Percentiles rank a stretch among this genome's conserved stretches.
phyloP scores from a whole-genome alignment of 2,888 invertebrate genomes.

The Osmoderma eremita region DNA sequence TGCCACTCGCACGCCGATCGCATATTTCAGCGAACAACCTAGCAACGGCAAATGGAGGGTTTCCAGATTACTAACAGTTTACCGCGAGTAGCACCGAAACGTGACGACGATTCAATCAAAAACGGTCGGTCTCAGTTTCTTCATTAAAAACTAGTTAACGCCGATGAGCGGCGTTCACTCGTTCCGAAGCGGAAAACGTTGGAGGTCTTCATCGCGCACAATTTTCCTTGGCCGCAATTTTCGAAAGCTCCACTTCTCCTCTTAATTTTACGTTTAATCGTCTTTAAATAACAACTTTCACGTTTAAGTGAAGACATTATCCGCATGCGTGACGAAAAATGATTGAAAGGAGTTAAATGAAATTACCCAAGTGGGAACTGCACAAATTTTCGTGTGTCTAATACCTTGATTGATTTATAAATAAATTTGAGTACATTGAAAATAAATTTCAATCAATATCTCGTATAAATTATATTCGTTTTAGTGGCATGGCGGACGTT shows the following conservation, averaged over 20 bases:
- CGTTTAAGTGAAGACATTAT: slow-evolving; percentile 40
- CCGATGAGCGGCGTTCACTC: not conserved
- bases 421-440: too few relatives aligned
- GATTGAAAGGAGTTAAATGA: not conserved
- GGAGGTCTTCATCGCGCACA: slow-evolving; percentile 24
- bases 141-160: slow-evolving; percentile 55
- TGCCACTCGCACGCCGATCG: not conserved
- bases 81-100: slow-evolving; percentile 2
- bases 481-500: too few relatives aligned
- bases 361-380: not conserved
- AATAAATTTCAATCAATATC: too few relatives aligned
- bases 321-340: slow-evolving; percentile 11
- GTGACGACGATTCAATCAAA: slow-evolving; percentile 47
- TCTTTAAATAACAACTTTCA: slow-evolving; percentile 53
- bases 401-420: too few relatives aligned
- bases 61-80: slow-evolving; percentile 4
- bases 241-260: slow-evolving; percentile 50
- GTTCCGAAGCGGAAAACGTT: slow-evolving; percentile 4
- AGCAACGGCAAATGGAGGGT: slow-evolving; percentile 12
- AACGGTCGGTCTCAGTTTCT: slow-evolving; percentile 31
- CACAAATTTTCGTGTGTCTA: not conserved
- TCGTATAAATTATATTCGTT: too few relatives aligned
- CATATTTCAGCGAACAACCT: not conserved
- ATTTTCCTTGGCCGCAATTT: slow-evolving; percentile 49
- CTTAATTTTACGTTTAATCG: slow-evolving; percentile 53